Evolutionary conservation across 2,888 invertebrate genomes (phyloP).

Genomic region (Rhodophaea formosa): DNA sequence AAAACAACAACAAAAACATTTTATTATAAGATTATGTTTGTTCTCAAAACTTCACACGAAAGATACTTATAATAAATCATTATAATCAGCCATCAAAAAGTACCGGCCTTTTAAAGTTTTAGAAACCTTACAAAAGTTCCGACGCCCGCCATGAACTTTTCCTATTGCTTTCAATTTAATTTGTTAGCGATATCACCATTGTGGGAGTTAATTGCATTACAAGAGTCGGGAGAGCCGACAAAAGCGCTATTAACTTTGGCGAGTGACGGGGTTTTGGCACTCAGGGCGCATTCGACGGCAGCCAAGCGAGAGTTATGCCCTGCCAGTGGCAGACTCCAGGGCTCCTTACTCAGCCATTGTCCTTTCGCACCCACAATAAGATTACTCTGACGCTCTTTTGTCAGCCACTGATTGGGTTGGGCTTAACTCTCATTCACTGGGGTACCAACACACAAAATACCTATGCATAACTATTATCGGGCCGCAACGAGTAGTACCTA

Average conservation of each 20-base stretch:
- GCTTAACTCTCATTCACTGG: slow-evolving; percentile 49
- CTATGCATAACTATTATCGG: neutral
- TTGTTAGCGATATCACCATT: slow-evolving; percentile 72
- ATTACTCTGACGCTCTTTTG: slow-evolving; percentile 69
- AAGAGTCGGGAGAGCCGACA: slow-evolving; percentile 71
- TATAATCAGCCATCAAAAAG: too few relatives aligned
- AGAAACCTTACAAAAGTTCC: slow-evolving; percentile 16
- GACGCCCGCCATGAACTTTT: slow-evolving; percentile 1
- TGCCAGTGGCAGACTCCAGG: slow-evolving; percentile 66
- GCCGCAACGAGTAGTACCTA: too few relatives aligned
- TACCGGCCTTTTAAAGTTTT: too few relatives aligned
- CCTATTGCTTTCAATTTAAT: slow-evolving; percentile 64
- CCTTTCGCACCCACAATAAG: slow-evolving; percentile 59
- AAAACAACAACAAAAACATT: too few relatives aligned
- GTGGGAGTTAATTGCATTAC: slow-evolving; percentile 79
- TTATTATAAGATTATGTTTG: too few relatives aligned
- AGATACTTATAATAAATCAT: too few relatives aligned
- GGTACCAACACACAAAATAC: neutral
- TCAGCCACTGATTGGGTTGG: slow-evolving; percentile 60
- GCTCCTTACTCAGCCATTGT: slow-evolving; percentile 53
- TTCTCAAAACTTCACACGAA: too few relatives aligned
- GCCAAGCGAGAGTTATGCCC: slow-evolving; percentile 74
- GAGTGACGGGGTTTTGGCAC: slow-evolving; percentile 62
- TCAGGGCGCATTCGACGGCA: slow-evolving; percentile 53
- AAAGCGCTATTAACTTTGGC: slow-evolving; percentile 76